Evolutionary conservation across 2,797 vertebrate genomes (phyloP).

Genomic region (Scolopax bukidnonensis): DNA sequence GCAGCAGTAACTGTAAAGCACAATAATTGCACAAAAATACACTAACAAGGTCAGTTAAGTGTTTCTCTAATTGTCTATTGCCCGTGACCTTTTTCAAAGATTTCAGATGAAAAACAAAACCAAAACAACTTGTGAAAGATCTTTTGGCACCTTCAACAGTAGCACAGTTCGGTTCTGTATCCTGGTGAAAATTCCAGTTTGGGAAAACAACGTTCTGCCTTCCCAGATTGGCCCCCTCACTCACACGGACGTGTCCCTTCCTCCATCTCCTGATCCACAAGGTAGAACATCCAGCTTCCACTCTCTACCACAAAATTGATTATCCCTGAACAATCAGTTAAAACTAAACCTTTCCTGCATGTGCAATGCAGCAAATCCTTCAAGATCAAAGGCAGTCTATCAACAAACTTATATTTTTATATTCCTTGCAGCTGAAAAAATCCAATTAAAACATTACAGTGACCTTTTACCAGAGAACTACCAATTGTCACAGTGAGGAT

Average conservation of each 20-base stretch:
- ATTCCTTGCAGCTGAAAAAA: constrained; percentile 59
- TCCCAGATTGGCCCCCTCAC: not conserved
- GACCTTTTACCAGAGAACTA: constrained; percentile 28
- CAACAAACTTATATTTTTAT: constrained; percentile 53
- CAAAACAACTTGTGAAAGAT: constrained; percentile 16
- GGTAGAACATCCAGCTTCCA: not conserved
- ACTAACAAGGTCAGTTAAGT: constrained; percentile 33
- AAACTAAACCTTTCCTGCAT: not conserved
- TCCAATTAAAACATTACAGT: constrained; percentile 47
- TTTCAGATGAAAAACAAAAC: constrained; percentile 37
- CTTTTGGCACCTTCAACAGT: not conserved
- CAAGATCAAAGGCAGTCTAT: constrained; percentile 53
- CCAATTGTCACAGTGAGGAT: not conserved
- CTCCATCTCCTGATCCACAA: not conserved
- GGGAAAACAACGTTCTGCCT: not conserved
- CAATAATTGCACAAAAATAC: constrained; percentile 40
- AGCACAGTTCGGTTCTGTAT: not conserved
- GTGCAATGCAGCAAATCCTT: not conserved
- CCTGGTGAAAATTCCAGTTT: not conserved
- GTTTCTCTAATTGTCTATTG: constrained; percentile 43
- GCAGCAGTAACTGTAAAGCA: constrained; percentile 27
- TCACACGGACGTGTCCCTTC: accelerated
- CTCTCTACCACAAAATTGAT: not conserved
- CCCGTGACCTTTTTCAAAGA: constrained; percentile 2
- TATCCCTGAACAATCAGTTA: not conserved